Conservation (phyloP, 2,797 vertebrate species). For the Sus cebifrons region DNA sequence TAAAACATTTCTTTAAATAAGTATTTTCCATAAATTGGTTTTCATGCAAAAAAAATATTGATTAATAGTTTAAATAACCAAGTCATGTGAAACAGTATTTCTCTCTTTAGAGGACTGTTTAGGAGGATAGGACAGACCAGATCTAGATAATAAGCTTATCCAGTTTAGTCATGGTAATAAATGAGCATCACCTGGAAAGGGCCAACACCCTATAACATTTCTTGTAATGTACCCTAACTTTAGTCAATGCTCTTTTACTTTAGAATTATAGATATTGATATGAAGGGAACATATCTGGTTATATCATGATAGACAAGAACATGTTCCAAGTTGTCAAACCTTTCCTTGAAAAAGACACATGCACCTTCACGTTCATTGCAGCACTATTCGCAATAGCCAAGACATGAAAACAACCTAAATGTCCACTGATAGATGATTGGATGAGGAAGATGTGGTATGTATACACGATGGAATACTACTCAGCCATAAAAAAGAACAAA, state of each 20-base stretch:
- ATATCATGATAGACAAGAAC: neutral
- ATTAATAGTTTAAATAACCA: neutral
- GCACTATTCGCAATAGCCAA: too few relatives aligned
- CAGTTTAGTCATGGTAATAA: neutral
- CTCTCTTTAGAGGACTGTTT: neutral
- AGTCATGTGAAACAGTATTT: neutral
- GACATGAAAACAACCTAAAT: too few relatives aligned
- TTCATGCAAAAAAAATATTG: neutral
- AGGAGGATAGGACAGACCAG: neutral
- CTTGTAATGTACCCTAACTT: neutral
- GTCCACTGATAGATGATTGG: too few relatives aligned
- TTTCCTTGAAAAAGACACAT: too few relatives aligned
- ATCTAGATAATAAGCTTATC: neutral
- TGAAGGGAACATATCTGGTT: neutral
- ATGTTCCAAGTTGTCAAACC: neutral
- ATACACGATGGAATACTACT: too few relatives aligned
- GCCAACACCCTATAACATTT: neutral
- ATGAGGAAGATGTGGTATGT: too few relatives aligned
- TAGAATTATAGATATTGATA: neutral
- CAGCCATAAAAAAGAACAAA: too few relatives aligned
- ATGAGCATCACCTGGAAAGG: neutral
- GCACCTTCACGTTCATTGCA: too few relatives aligned
- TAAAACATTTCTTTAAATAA: constrained; percentile 3
- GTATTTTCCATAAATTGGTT: constrained; percentile 8
- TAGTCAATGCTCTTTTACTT: neutral